Conservation (phyloP, 35 echinoderm and acorn worm species). For the Diadema setosum region DNA sequence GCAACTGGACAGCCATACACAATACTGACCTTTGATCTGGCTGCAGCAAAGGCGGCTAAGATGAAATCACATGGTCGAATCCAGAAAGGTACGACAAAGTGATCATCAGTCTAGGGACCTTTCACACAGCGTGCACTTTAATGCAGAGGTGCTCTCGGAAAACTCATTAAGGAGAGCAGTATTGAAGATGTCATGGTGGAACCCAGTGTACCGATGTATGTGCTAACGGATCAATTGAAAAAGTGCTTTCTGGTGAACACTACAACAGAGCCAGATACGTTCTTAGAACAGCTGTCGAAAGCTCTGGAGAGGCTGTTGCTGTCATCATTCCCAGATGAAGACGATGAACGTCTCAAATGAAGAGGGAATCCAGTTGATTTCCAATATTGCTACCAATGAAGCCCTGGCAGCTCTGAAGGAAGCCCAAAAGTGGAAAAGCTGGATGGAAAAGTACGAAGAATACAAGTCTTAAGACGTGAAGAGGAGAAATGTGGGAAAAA, state of each 20-base stretch:
- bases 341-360: background rate
- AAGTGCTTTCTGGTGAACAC: slow-evolving; percentile 36
- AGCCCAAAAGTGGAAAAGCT: slow-evolving; percentile 35
- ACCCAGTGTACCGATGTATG: slow-evolving; percentile 28
- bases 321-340: slow-evolving; percentile 23
- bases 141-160: slow-evolving; percentile 65
- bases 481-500: slow-evolving; percentile 35
- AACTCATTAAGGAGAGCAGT: slow-evolving; percentile 45
- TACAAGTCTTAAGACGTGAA: slow-evolving; percentile 30
- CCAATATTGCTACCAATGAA: slow-evolving; percentile 19
- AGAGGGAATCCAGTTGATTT: slow-evolving; percentile 34
- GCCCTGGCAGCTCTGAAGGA: slow-evolving; percentile 41
- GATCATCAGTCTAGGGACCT: slow-evolving; percentile 46
- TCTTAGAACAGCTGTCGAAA: slow-evolving; percentile 18
- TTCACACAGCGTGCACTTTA: slow-evolving; percentile 61
- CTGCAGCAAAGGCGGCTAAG: slow-evolving; percentile 55
- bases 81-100: slow-evolving; percentile 27
- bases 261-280: slow-evolving; percentile 44
- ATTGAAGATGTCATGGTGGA: slow-evolving; percentile 33
- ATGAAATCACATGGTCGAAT: slow-evolving; percentile 39
- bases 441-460: slow-evolving; percentile 42
- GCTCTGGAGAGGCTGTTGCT: slow-evolving; percentile 49
- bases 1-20: slow-evolving; percentile 51
- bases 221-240: slow-evolving; percentile 50
- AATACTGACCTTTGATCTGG: slow-evolving; percentile 48